Percentiles rank a stretch among this genome's conserved stretches.
Conservation (phyloP, 2,888 invertebrate genomes). For the Rhopalosiphum nymphaeae region DNA sequence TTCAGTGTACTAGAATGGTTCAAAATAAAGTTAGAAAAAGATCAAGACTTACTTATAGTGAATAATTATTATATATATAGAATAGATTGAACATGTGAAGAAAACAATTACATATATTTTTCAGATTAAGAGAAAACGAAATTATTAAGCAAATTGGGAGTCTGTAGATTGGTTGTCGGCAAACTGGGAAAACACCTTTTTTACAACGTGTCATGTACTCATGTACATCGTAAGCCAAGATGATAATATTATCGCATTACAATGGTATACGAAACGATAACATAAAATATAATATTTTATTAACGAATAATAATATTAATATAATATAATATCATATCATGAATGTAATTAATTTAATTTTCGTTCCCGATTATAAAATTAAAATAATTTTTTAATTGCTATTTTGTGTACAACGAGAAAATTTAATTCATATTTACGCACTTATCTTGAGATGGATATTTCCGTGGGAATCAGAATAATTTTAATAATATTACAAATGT, state of each 20-base stretch:
- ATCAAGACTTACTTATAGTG: too few relatives aligned
- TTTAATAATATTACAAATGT: conserved; percentile 3
- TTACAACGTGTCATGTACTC: too few relatives aligned
- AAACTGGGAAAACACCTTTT: too few relatives aligned
- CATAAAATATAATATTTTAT: background rate
- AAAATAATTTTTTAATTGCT: background rate
- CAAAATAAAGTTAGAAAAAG: too few relatives aligned
- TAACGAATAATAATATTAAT: background rate
- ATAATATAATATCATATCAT: background rate
- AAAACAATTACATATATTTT: too few relatives aligned
- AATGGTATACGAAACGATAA: background rate
- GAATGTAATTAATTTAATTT: background rate
- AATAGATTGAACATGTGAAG: too few relatives aligned
- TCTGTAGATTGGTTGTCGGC: too few relatives aligned
- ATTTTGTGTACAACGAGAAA: background rate
- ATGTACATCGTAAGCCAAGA: background rate
- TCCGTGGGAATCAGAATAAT: conserved; percentile 28
- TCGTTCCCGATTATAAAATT: background rate
- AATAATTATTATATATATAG: too few relatives aligned
- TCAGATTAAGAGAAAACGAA: too few relatives aligned
- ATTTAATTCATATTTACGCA: background rate
- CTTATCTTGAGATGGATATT: background rate
- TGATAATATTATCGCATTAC: background rate
- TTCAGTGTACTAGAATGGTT: too few relatives aligned
- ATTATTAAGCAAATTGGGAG: too few relatives aligned